Conservation (phyloP, 2,113 vertebrate genomes). For the Himantopus leucocephalus region DNA sequence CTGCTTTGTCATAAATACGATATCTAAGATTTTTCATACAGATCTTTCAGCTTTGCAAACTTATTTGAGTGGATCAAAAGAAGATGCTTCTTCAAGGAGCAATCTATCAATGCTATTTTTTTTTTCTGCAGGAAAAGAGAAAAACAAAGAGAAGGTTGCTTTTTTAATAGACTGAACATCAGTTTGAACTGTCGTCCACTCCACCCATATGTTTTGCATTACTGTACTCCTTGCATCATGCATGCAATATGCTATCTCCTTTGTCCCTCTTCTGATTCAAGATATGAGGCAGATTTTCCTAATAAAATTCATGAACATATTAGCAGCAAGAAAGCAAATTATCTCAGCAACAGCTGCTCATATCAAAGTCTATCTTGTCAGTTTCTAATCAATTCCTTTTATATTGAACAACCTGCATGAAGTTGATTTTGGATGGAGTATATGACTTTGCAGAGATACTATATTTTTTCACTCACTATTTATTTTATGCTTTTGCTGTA, state of each 20-base stretch:
- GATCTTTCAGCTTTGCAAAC: neutral
- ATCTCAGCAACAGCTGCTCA: conserved; percentile 61
- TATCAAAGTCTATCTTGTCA: neutral
- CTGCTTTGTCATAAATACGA: neutral
- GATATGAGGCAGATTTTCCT: conserved; percentile 78
- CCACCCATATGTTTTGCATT: conserved; percentile 79
- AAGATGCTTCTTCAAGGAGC: neutral
- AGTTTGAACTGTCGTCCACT: conserved; percentile 34
- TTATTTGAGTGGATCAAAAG: neutral
- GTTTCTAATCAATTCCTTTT: neutral
- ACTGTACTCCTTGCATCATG: conserved; percentile 66
- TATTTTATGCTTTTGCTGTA: neutral
- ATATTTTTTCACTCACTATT: neutral
- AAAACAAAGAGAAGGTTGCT: neutral
- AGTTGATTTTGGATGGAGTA: neutral
- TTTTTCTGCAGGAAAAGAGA: neutral
- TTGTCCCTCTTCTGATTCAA: conserved; percentile 72
- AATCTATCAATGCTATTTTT: neutral
- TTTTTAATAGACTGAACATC: conserved; percentile 28
- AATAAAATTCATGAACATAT: conserved; percentile 65
- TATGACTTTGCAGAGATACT: neutral
- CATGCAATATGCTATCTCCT: conserved; percentile 70
- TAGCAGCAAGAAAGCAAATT: conserved; percentile 64
- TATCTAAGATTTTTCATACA: neutral
- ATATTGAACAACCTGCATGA: neutral